phyloP scores from a whole-genome alignment of 92 coral and sea anemone species.

The Zoanthus sansibaricus region DNA sequence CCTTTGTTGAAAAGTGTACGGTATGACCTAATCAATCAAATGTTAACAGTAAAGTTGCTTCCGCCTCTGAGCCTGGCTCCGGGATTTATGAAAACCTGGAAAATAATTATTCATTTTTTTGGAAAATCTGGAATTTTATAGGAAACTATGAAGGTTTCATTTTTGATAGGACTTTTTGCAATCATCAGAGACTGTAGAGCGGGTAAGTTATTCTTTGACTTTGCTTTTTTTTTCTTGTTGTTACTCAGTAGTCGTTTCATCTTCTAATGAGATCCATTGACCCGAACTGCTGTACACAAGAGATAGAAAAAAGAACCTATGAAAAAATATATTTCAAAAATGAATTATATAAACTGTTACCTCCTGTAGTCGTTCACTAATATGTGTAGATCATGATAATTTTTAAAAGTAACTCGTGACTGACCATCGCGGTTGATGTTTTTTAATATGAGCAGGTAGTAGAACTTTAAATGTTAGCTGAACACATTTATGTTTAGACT shows the following conservation, averaged over 20 bases:
- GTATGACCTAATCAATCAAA: constrained; percentile 37
- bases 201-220: not conserved
- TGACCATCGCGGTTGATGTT: not conserved
- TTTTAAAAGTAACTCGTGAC: not conserved
- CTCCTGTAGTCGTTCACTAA: not conserved
- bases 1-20: not conserved
- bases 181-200: not conserved
- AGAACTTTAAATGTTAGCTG: not conserved
- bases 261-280: not conserved
- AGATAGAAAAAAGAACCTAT: too few relatives aligned
- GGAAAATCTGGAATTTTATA: not conserved
- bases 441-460: not conserved
- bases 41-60: constrained; percentile 4
- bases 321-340: too few relatives aligned
- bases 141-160: not conserved
- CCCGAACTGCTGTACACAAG: not conserved
- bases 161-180: not conserved
- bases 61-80: constrained; percentile 24
- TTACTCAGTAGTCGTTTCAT: not conserved
- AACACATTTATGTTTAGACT: not conserved
- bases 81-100: constrained; percentile 18
- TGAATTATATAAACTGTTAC: not conserved
- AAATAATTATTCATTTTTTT: not conserved
- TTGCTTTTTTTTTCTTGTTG: not conserved
- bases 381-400: not conserved